Evolutionary conservation across 2,888 invertebrate genomes (phyloP).

Genomic region (Entomobrya proxima): DNA sequence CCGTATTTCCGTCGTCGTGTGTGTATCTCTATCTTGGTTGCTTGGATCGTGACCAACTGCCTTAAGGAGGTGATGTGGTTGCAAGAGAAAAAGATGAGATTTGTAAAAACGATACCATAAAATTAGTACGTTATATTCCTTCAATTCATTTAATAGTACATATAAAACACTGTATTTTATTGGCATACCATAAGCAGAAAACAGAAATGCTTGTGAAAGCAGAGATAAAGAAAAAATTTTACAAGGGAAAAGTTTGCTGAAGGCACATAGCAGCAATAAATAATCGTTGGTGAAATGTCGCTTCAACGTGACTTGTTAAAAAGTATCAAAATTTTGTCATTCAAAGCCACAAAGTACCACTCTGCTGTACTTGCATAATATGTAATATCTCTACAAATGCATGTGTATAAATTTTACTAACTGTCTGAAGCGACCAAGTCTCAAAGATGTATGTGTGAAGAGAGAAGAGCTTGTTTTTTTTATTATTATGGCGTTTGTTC

Average conservation of each 20-base stretch:
- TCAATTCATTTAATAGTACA: constrained; percentile 40
- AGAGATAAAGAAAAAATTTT: neutral
- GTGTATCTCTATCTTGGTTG: neutral
- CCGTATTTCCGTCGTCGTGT: too few species aligned
- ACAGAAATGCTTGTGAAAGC: neutral
- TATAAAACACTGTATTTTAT: neutral
- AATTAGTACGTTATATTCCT: constrained; percentile 42
- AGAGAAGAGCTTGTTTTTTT: too few species aligned
- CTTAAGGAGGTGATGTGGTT: neutral
- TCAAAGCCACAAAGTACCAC: neutral
- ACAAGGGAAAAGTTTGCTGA: neutral
- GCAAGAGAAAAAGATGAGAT: constrained; percentile 37
- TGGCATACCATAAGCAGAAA: neutral
- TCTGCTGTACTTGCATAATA: neutral
- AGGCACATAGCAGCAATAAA: constrained; percentile 51
- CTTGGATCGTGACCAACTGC: constrained; percentile 57
- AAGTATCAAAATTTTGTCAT: neutral
- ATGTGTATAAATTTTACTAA: neutral
- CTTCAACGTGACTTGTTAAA: constrained; percentile 45
- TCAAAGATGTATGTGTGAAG: too few species aligned
- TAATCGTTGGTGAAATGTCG: constrained; percentile 54
- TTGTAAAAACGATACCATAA: constrained; percentile 59
- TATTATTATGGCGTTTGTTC: too few species aligned
- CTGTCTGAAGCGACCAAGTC: too few species aligned
- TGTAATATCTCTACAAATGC: neutral